A percentile compares a stretch with the other conserved stretches of the same genome.
These are phyloP conservation scores for Sturnus vulgaris DNA, from an alignment of 2,113 vertebrate species.

Conservation along the genomic window DNA sequence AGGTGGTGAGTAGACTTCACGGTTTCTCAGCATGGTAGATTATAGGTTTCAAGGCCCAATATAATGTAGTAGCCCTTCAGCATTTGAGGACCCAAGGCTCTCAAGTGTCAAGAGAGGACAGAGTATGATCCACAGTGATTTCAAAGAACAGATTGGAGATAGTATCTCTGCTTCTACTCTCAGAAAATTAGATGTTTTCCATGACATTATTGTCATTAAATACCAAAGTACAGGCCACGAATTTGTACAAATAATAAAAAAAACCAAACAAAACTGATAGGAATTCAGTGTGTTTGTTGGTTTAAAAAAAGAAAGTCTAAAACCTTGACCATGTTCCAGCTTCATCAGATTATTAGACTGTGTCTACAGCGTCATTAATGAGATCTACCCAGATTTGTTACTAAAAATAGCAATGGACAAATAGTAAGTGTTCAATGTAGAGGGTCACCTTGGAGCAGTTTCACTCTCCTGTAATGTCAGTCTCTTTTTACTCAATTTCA, in stretches of 20 bases:
- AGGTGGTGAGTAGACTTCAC: background rate
- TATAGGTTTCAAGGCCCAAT: background rate
- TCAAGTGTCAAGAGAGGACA: background rate
- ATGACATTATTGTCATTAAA: background rate
- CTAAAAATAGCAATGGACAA: slow-evolving; percentile 48
- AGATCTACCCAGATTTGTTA: slow-evolving; percentile 47
- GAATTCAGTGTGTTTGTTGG: background rate
- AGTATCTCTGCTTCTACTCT: background rate
- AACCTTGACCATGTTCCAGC: slow-evolving; percentile 15
- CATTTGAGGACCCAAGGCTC: background rate
- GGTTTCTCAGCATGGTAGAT: background rate
- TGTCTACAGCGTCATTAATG: background rate
- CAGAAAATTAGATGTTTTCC: background rate
- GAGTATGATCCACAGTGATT: background rate
- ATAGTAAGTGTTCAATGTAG: background rate
- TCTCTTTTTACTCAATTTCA: slow-evolving; percentile 45
- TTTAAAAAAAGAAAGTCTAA: background rate
- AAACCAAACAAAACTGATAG: too few relatives aligned
- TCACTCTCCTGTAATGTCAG: slow-evolving; percentile 10
- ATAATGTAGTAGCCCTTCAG: rapidly evolving
- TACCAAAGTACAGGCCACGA: background rate
- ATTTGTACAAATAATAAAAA: background rate
- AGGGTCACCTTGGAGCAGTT: slow-evolving; percentile 42
- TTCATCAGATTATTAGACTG: slow-evolving; percentile 43
- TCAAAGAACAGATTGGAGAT: background rate